These are phyloP conservation scores for Tragelaphus imberbis DNA, from an alignment of 2,113 vertebrate species.

Conservation along the genomic window DNA sequence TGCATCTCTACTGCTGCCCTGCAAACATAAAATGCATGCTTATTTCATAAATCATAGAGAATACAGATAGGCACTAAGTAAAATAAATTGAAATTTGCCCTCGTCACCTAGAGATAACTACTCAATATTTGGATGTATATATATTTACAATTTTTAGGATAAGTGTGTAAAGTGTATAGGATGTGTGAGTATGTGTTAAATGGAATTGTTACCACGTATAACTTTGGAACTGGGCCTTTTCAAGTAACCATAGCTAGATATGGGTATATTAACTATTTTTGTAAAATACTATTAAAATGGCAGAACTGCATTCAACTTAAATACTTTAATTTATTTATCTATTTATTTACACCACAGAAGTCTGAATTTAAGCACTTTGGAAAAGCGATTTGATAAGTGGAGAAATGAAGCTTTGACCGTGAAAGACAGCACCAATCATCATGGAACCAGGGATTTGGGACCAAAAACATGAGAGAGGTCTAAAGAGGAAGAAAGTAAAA, in stretches of 20 bases:
- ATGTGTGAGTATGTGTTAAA: not conserved
- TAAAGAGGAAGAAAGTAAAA: not conserved
- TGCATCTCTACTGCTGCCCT: not conserved
- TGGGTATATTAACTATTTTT: not conserved
- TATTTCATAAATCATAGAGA: conserved; percentile 4
- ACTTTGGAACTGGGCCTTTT: not conserved
- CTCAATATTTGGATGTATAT: not conserved
- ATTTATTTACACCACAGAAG: not conserved
- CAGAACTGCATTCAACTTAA: not conserved
- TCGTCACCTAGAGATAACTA: not conserved
- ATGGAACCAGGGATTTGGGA: not conserved
- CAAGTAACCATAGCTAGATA: not conserved
- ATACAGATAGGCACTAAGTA: conserved; percentile 11
- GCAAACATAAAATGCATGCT: not conserved
- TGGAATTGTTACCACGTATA: not conserved
- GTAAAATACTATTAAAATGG: not conserved
- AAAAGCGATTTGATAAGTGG: not conserved
- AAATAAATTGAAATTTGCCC: conserved; percentile 29
- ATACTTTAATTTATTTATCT: not conserved
- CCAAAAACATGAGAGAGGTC: not conserved
- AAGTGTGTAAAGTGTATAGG: not conserved
- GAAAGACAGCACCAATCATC: not conserved
- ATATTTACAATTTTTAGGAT: not conserved
- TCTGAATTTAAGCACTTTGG: not conserved
- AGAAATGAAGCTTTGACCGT: not conserved